phyloP scores from a whole-genome alignment of 2,888 invertebrate species.

The Melitaea athalia region DNA sequence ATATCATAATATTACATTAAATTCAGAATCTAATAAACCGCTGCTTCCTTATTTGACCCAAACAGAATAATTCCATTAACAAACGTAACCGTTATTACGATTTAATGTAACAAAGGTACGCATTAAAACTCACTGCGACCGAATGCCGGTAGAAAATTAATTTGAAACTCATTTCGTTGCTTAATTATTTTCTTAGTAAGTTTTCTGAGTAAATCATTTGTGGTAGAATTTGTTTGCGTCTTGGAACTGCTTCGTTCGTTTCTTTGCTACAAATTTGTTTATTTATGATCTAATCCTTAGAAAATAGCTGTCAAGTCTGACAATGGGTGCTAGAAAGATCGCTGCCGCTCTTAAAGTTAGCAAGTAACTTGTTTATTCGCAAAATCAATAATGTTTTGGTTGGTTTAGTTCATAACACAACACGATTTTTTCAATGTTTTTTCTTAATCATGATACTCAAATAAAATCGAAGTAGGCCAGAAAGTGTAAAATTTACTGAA shows the following conservation, averaged over 20 bases:
- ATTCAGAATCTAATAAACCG: conserved; percentile 10
- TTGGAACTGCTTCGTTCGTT: conserved; percentile 14
- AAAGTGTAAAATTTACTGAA: no score
- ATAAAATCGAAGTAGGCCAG: no score
- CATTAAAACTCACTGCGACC: conserved; percentile 37
- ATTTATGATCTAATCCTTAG: conserved; percentile 21
- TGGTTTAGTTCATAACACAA: no score
- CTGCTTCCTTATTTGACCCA: conserved; percentile 33
- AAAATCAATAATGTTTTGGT: no score
- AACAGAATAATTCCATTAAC: conserved; percentile 38
- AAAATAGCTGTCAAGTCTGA: conserved; percentile 21
- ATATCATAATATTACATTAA: background rate
- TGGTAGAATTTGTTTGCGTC: conserved; percentile 17
- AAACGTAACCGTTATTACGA: conserved; percentile 24
- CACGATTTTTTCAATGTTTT: no score
- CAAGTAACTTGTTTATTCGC: no score
- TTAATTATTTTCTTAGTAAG: conserved; percentile 45
- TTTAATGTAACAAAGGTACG: conserved; percentile 36
- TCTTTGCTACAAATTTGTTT: conserved; percentile 17
- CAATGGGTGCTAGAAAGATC: conserved; percentile 12
- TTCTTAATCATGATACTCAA: no score
- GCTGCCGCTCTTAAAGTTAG: background rate
- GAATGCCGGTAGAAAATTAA: conserved; percentile 46
- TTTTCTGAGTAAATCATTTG: conserved; percentile 39
- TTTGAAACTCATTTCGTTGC: conserved; percentile 45